Evolutionary conservation across 2,888 invertebrate genomes (phyloP), one percentile per base, ranked within the genome.

Genomic region (Drosophila anomalata): DNA sequence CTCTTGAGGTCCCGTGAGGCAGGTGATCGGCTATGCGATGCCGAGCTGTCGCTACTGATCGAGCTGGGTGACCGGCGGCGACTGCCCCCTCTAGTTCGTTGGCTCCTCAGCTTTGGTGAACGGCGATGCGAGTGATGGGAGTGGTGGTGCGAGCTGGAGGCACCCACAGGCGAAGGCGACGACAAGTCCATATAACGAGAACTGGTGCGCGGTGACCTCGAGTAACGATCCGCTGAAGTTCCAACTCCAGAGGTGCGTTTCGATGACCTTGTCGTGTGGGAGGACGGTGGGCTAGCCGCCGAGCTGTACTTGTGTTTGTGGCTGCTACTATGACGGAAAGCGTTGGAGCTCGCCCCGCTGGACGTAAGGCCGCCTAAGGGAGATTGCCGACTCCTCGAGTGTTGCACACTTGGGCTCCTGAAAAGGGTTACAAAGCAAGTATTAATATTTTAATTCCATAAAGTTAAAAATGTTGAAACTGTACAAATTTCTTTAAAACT

Each of bases 191-290:
- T 83, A 58, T 86, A 82, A 4, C 87, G 77, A 1, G 88, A 88
- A n/a, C 88, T 88, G 4, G 79, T 60, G 2, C 90, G 76, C 2
- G 91, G 90, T 7, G 91, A 92, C 39, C 89, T 89, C 39, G 91
- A 89, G 47, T 90, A 91, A n/a, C 89, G 89, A 11, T 89, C 88
- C 4, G 55, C 59, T 4, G 88, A 69, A 14, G 71, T 65, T 12
- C 84, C 77, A 33, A 76, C 67, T 26, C 75, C 78, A 3, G 84
- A 75, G n/a, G 53, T 59, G 3, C 89, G 82, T 72, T 91, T 92
- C 8, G 93, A 92, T 5, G 93, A 93, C 33, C 92, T 90, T 7
- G 92, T 91, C 39, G 92, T 90, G 42, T 92, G 91, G 9, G 93
- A 92, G 0, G 93, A 92, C 12, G 91, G 91, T 59, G 90, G 88